Evolutionary conservation across 2,797 vertebrate species (phyloP).

Genomic region (Leptatherina wallacei): DNA sequence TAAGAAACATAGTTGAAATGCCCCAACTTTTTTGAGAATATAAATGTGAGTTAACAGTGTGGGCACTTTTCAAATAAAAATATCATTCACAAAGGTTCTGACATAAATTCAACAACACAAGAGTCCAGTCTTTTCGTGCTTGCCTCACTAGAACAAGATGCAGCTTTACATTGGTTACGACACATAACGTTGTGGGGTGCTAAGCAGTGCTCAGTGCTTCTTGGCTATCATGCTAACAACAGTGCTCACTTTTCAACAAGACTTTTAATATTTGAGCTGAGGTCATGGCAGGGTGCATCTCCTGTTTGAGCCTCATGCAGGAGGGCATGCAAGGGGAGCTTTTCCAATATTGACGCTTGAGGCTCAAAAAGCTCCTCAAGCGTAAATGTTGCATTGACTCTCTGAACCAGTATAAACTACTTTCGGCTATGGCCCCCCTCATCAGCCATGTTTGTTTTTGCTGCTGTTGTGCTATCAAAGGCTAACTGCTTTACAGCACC

Average conservation of each 20-base stretch:
- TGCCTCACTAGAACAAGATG: constrained; percentile 29
- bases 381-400: constrained; percentile 69
- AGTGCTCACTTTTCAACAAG: constrained; percentile 34
- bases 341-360: constrained; percentile 62
- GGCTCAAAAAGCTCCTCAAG: constrained; percentile 60
- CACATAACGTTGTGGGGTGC: constrained; percentile 48
- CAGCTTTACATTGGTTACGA: constrained; percentile 45
- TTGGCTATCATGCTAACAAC: constrained; percentile 50
- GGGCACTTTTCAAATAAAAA: constrained; percentile 13
- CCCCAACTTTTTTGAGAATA: constrained; percentile 11
- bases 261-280: constrained; percentile 58
- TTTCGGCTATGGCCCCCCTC: constrained; percentile 56
- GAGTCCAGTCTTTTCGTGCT: constrained; percentile 27
- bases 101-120: constrained; percentile 15
- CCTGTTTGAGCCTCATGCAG: constrained; percentile 59
- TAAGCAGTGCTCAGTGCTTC: constrained; percentile 46
- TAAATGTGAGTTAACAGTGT: constrained; percentile 19
- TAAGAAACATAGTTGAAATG: constrained; percentile 22
- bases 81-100: constrained; percentile 9
- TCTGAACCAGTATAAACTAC: constrained; percentile 57
- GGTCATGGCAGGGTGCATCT: constrained; percentile 58
- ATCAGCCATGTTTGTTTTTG: constrained; percentile 84
- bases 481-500: constrained; percentile 83
- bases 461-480: constrained; percentile 78
- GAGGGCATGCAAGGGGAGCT: constrained; percentile 36